These are phyloP conservation scores for Eupristina koningsbergeri DNA, from an alignment of 1,140 invertebrate species.

Conservation along the genomic window DNA sequence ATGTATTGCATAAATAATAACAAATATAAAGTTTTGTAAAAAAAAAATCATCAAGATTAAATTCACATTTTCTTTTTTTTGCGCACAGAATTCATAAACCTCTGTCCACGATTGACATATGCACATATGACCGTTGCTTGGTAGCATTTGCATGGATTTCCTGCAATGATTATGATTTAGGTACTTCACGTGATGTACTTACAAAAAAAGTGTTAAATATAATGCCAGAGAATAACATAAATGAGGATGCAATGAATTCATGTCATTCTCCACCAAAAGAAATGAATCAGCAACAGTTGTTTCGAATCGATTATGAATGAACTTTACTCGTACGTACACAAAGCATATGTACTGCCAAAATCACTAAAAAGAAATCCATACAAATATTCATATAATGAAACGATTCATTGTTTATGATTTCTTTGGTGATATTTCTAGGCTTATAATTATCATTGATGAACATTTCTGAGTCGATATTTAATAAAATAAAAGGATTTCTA, in stretches of 20 bases:
- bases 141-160: neutral
- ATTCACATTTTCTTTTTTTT: neutral
- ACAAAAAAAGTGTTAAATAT: neutral
- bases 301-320: constrained; percentile 16
- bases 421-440: neutral
- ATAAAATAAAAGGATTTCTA: too few relatives aligned
- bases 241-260: neutral
- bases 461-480: neutral
- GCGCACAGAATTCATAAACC: too few relatives aligned
- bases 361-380: neutral
- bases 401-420: neutral
- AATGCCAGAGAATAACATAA: neutral
- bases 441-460: neutral
- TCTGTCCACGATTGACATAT: neutral
- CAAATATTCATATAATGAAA: neutral
- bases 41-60: neutral
- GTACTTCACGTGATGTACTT: neutral
- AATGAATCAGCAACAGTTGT: neutral
- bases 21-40: neutral
- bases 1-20: neutral
- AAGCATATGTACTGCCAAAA: neutral
- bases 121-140: neutral
- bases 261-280: neutral
- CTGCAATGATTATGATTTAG: too few relatives aligned
- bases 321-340: neutral